Evolutionary conservation across 2,888 invertebrate genomes (phyloP), one percentile per base, ranked within the genome.

Genomic region (Eupithecia subfuscata): DNA sequence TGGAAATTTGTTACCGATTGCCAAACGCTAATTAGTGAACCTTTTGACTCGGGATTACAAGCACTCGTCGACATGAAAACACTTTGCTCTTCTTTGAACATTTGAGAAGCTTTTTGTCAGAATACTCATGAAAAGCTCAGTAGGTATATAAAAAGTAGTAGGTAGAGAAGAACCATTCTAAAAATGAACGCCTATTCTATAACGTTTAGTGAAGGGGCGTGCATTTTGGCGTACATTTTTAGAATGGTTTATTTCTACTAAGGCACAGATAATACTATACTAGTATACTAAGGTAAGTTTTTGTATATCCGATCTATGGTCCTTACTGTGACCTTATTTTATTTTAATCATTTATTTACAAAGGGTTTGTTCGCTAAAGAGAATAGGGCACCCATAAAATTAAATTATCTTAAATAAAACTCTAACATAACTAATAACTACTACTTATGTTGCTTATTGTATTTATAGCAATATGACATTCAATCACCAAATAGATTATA

Each of bases 1-100:
- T 71, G 22, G 60, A 70, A 75, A 70, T 73, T 67, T 76, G 75
- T 75, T 75, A 75, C 77, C 75, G 68, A 75, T 77, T 75, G 68
- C 37, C 70, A 70, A 76, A 77, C 75, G 71, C 76, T 71, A 75
- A 79, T 72, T 73, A 68, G 68, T 65, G 48, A 68, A 43, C 68
- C 43, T 68, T 68, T 43, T 68, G 68, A 68, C 68, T 68, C 25
- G 68, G 67, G 40, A 22, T 68, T 45, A 43, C 43, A 68, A 68
- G 68, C 43, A 68, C 68, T 68, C 43, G 14, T 43, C 12, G 40
- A 67, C 67, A 22, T 67, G 67, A 67, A 67, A 37, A 68, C 68
- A 68, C 43, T 67, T 67, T 43, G 67, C n/a, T 67, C 67, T 4
- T 43, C 40, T 67, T 67, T 40, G 67, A 67, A 67, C 40, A 12